Evolutionary conservation across 2,888 invertebrate species (phyloP), one percentile per base, ranked within the genome.

Genomic region (Polydrusus tereticollis): DNA sequence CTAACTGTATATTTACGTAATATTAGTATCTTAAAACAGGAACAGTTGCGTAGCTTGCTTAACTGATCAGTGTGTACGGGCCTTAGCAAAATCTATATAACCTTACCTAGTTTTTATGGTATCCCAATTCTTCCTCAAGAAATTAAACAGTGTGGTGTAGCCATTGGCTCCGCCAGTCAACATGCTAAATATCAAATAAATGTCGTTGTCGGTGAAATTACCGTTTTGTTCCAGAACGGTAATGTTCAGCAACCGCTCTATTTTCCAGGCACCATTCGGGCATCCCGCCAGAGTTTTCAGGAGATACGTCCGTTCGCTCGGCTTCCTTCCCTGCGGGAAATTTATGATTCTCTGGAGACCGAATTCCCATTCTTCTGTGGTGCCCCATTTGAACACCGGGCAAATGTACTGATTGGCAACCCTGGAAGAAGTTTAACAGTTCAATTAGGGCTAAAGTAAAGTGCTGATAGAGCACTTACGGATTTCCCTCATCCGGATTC

Each of bases 341-440:
- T 93, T 89, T 59, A 93, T 90, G 0, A 94, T 90, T 8, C 94
- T 87, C 75, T 94, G 89, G 0, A 95, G 87, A 36, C 94, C 94
- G 78, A 94, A 94, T 75, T 94, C 90, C 94, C 94, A 95, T 83
- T 94, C 94, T 50, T 92, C 90, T 77, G 88, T 87, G 0, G 92
- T 90, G 0, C 94, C 94, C 91, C 93, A 94, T 84, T 91, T 91
- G 84, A 94, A 94, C 0, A 94, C 93, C 0, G 94, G 93, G 74
- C 94, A 94, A 74, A 94, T 90, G 83, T 89, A 92, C 80, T 91
- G 90, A 83, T 92, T 93, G 16, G 92, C 88, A 58, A 94, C 90
- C 5, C 94, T 94, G 83, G 6, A 81, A 82, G 45, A 60, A 58
- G 47, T 52, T 26, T 26, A 47, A 16, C 18, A 47, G n/a, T 50